Conservation (phyloP, 2,888 invertebrate genomes). For the Sabatieria punctata region DNA sequence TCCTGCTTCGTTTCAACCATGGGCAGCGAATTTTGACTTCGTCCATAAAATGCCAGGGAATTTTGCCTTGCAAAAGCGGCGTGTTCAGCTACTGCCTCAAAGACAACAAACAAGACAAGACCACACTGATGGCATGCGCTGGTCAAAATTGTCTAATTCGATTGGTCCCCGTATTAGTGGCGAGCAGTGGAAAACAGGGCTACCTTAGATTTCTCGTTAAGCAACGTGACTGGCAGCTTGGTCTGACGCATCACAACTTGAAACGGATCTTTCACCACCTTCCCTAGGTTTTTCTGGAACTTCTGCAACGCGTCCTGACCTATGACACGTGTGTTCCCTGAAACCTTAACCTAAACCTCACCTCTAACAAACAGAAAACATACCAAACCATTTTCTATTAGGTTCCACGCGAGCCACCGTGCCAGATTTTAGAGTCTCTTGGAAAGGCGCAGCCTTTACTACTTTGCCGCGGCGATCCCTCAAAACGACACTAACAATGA, state of each 20-base stretch:
- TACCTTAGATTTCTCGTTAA: conserved; percentile 60
- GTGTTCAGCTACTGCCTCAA: too few species aligned
- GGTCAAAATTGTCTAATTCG: background rate
- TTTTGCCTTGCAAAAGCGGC: too few species aligned
- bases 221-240: conserved; percentile 72
- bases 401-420: conserved; percentile 86
- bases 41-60: too few species aligned
- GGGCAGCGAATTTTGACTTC: too few species aligned
- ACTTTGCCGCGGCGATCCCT: conserved; percentile 66
- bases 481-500: conserved; percentile 12
- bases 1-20: too few species aligned
- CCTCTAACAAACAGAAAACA: too few species aligned
- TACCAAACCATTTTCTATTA: conserved; percentile 92
- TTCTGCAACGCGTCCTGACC: conserved; percentile 52
- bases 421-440: conserved; percentile 69
- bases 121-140: background rate
- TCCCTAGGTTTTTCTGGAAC: conserved; percentile 75
- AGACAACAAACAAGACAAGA: background rate
- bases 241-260: conserved; percentile 94
- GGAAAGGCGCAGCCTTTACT: conserved; percentile 81
- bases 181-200: too few species aligned
- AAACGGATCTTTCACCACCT: conserved; percentile 84
- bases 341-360: too few species aligned
- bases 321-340: conserved; percentile 76
- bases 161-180: too few species aligned